These are phyloP conservation scores for Cyprinella venusta DNA, from an alignment of 2,797 vertebrate genomes.

Conservation along the genomic window DNA sequence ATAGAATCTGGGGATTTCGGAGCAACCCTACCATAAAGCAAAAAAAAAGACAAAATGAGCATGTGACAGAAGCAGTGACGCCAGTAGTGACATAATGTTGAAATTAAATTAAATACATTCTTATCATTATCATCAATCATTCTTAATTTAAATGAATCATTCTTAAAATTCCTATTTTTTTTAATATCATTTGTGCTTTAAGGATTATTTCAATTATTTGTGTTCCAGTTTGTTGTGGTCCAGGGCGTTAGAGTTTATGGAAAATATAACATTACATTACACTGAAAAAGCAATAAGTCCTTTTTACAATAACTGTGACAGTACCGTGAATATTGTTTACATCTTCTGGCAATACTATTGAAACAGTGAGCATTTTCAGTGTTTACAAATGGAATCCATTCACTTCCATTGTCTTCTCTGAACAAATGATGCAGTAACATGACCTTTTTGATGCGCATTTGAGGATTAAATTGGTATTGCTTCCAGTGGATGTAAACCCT, in stretches of 20 bases:
- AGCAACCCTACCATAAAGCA: neutral
- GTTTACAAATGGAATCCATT: neutral
- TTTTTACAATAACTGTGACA: neutral
- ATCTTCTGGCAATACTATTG: neutral
- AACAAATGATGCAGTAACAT: neutral
- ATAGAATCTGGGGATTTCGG: neutral
- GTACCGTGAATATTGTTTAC: neutral
- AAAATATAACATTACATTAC: neutral
- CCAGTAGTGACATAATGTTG: neutral
- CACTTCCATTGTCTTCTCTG: conserved; percentile 1
- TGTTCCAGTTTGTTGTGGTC: neutral
- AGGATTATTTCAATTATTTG: neutral
- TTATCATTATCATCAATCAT: neutral
- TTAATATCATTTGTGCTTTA: neutral
- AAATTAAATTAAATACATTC: neutral
- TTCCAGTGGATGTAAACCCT: conserved; percentile 1
- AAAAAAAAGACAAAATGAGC: neutral
- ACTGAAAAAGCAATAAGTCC: neutral
- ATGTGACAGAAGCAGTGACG: conserved; percentile 20
- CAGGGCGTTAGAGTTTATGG: neutral
- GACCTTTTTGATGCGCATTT: neutral
- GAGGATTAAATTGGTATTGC: neutral
- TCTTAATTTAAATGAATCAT: neutral
- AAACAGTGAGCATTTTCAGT: neutral
- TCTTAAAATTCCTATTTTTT: neutral